Evolutionary conservation across 1,140 invertebrate genomes (phyloP), one percentile per base, ranked within the genome.

Genomic region (Drosophila paulistorum): DNA sequence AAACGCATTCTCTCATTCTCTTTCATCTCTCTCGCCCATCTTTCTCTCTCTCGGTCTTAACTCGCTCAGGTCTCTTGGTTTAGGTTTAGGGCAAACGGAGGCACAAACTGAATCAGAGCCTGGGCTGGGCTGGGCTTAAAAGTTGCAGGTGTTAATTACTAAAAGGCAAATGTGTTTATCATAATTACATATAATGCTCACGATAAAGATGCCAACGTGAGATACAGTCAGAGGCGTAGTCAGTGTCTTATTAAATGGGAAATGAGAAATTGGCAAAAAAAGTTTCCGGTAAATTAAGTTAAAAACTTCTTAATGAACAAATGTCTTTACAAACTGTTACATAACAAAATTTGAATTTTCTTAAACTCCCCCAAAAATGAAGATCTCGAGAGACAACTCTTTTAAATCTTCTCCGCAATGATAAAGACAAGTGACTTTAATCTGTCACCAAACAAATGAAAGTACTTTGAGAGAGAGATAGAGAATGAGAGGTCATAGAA

Each of bases 91-190:
- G 30, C 30, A 30, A 30, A 30, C 30, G 30, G 30, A 30, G 30
- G 30, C 30, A 30, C 60, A 42, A 45, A 62, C 65, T 60, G 61
- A 77, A 51, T 71, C 75, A 77, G 57, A 39, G 7, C 35, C 67
- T 68, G 17, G 45, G 45, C 45, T 71, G 41, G 61, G 23, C 45
- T 71, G 41, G 61, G 23, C 62, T 72, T 55, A 26, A 42, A 61
- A 68, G 33, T 54, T 65, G 13, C 63, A 81, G 79, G 79, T 81
- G 79, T 70, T 81, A 81, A 81, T 81, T 72, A 68, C 65, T 41
- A 48, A 76, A 61, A 48, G 45, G 66, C 35, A 77, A 66, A 69
- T 65, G 23, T 45, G 61, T 71, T 71, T 71, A 71, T 71, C 63
- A 71, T 71, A 71, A 66, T 66, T 66, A 51, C 20, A 51, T 51